Conservation (phyloP, 2,797 vertebrate genomes). For the Rhabdomys pumilio region DNA sequence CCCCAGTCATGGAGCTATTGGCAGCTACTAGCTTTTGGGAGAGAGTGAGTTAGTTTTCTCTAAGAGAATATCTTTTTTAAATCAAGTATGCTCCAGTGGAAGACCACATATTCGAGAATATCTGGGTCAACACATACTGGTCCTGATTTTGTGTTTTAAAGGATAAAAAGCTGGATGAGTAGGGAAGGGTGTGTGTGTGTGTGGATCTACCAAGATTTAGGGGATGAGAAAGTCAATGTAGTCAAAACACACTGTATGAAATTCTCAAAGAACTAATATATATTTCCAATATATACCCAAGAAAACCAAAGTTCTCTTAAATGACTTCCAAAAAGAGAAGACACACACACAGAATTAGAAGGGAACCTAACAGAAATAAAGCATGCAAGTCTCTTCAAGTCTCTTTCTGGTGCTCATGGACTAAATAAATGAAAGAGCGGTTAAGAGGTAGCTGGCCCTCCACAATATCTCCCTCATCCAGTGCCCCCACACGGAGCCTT, state of each 20-base stretch:
- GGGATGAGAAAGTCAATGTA: not conserved
- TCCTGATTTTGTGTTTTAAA: not conserved
- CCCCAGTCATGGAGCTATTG: not conserved
- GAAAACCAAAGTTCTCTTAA: not conserved
- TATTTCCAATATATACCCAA: not conserved
- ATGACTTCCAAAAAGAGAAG: not conserved
- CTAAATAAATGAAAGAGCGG: not conserved
- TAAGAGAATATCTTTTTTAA: not conserved
- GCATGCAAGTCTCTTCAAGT: not conserved
- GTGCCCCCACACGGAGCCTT: not conserved
- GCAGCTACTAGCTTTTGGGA: not conserved
- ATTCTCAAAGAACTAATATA: not conserved
- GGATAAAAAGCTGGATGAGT: not conserved
- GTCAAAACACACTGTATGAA: not conserved
- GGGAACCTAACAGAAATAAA: not conserved
- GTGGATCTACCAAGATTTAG: not conserved
- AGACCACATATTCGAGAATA: not conserved
- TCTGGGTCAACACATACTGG: not conserved
- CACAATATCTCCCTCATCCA: not conserved
- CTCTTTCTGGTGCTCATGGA: not conserved
- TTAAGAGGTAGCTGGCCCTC: not conserved
- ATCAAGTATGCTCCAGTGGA: not conserved
- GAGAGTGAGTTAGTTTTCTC: not conserved
- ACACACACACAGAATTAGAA: not conserved
- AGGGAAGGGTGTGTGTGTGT: not conserved